Conservation (phyloP, 2,113 vertebrate species). For the Datnioides undecimradiatus region DNA sequence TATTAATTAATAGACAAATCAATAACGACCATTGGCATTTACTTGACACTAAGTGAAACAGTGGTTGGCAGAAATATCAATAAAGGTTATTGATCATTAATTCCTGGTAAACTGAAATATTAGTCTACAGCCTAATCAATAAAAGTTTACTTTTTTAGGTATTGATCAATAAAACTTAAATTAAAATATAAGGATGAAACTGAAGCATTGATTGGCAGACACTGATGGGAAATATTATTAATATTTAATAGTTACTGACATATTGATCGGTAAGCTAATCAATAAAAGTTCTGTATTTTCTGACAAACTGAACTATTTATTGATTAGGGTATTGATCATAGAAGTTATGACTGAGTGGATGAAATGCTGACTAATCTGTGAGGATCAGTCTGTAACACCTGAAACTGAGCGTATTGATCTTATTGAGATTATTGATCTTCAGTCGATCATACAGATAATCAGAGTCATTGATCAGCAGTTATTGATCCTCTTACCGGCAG, state of each 20-base stretch:
- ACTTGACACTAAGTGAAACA: no score
- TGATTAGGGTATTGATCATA: background rate
- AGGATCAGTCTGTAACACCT: no score
- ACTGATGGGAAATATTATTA: no score
- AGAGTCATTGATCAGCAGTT: background rate
- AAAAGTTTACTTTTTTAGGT: background rate
- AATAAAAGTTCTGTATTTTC: no score
- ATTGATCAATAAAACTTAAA: background rate
- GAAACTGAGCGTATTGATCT: no score
- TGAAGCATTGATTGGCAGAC: background rate
- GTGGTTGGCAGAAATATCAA: background rate
- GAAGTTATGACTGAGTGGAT: background rate
- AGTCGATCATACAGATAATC: background rate
- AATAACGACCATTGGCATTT: background rate
- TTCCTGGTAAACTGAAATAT: background rate
- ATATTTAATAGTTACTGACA: no score
- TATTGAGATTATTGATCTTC: background rate
- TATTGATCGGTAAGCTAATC: no score
- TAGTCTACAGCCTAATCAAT: background rate
- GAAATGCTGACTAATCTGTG: background rate
- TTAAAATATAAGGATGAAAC: background rate
- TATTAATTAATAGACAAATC: background rate
- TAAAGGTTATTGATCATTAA: background rate
- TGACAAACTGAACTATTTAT: background rate
- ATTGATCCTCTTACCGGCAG: slow-evolving; percentile 70